These are phyloP conservation scores for Gnathonemus longibarbis DNA, from an alignment of 2,113 vertebrate species.

Conservation along the genomic window DNA sequence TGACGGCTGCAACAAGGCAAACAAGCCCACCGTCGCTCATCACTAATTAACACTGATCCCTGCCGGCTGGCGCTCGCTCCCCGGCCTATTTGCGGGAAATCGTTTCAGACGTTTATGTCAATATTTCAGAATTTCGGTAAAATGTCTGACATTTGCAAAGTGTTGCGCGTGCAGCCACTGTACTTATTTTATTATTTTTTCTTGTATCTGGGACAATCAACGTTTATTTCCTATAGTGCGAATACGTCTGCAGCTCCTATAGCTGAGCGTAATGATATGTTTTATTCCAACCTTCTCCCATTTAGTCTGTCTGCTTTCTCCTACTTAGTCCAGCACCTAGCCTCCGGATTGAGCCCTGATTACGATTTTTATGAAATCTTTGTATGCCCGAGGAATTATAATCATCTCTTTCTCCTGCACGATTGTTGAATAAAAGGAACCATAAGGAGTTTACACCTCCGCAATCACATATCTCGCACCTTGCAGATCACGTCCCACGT, in stretches of 20 bases:
- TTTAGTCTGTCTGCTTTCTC: not conserved
- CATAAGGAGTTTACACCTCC: slow-evolving; percentile 20
- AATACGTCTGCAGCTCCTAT: not conserved
- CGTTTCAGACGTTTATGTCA: slow-evolving; percentile 1
- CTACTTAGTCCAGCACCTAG: not conserved
- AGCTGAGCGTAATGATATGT: not conserved
- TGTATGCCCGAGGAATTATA: not conserved
- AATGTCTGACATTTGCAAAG: not conserved
- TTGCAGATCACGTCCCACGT: slow-evolving; percentile 6
- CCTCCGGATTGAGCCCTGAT: not conserved
- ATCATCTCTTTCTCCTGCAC: slow-evolving; percentile 10
- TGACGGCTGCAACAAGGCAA: not conserved
- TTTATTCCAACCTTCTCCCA: not conserved
- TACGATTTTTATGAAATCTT: slow-evolving; percentile 2
- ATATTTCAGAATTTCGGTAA: not conserved
- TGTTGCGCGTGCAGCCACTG: not conserved
- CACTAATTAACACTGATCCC: not conserved
- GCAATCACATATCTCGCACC: not conserved
- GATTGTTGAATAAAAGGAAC: slow-evolving; percentile 14
- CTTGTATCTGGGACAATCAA: not conserved
- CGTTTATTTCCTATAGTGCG: not conserved
- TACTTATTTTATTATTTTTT: not conserved
- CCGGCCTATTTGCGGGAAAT: not conserved
- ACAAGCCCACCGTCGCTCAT: not conserved
- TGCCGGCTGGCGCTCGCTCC: not conserved